Evolutionary conservation across 64 coral and sea anemone species (phyloP).

Genomic region (Montipora foliosa): DNA sequence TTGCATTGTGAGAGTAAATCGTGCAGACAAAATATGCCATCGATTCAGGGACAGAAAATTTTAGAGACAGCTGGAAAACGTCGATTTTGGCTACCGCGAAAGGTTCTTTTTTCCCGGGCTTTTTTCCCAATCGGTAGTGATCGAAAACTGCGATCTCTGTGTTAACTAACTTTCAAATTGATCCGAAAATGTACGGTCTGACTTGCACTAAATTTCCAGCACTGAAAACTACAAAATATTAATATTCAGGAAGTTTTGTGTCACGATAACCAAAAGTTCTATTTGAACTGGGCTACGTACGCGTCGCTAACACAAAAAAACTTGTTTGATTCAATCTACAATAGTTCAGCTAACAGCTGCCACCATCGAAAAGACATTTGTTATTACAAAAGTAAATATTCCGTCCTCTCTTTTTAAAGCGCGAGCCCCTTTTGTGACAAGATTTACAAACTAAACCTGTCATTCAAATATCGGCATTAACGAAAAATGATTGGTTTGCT

Average conservation of each 20-base stretch:
- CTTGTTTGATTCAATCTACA: not conserved
- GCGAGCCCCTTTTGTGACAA: not conserved
- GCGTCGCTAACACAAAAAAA: not conserved
- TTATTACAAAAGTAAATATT: not conserved
- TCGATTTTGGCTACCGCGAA: not conserved
- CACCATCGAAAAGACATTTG: not conserved
- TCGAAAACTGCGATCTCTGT: not conserved
- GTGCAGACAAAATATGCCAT: not conserved
- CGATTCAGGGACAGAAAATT: not conserved
- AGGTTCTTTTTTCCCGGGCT: not conserved
- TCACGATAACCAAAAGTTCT: not conserved
- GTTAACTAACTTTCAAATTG: not conserved
- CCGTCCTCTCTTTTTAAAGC: not conserved
- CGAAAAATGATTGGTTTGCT: not conserved
- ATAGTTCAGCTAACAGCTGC: no score
- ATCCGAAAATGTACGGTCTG: not conserved
- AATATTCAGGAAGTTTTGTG: not conserved
- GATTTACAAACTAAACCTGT: not conserved
- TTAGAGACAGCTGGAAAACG: not conserved
- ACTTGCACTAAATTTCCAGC: not conserved
- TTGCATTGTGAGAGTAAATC: not conserved
- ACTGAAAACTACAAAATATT: not conserved
- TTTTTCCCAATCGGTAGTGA: not conserved
- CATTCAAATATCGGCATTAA: conserved; percentile 30
- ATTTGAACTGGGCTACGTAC: not conserved